Percentiles rank a stretch among this genome's conserved stretches.
These are phyloP conservation scores for Chrysotoxum bicinctum DNA, from an alignment of 2,888 invertebrate genomes.

Conservation along the genomic window DNA sequence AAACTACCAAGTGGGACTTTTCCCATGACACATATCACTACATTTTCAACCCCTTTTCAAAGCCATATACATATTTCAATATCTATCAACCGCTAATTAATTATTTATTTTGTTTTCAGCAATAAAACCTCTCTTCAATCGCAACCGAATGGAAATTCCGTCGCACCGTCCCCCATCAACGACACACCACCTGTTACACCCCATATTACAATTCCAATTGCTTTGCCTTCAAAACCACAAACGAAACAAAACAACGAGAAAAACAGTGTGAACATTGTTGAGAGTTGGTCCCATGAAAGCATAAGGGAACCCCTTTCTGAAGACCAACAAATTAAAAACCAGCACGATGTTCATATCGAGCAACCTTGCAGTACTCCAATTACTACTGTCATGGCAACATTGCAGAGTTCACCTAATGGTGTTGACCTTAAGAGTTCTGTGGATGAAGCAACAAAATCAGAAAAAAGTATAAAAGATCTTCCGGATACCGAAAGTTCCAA, in stretches of 20 bases:
- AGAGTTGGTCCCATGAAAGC: slow-evolving; percentile 14
- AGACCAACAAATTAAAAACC: background rate
- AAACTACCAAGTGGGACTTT: slow-evolving; percentile 24
- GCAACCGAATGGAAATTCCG: slow-evolving; percentile 46
- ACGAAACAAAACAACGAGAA: slow-evolving; percentile 2
- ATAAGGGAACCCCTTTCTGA: background rate
- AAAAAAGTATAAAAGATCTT: background rate
- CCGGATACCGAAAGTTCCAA: slow-evolving; percentile 23
- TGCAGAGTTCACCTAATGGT: slow-evolving; percentile 72
- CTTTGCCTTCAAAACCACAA: slow-evolving; percentile 23
- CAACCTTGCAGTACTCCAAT: slow-evolving; percentile 69
- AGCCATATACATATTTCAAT: background rate
- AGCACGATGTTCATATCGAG: background rate
- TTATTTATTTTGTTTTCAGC: slow-evolving; percentile 53
- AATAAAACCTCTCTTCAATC: slow-evolving; percentile 56
- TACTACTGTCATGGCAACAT: slow-evolving; percentile 66
- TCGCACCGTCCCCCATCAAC: slow-evolving; percentile 36
- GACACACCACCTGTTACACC: slow-evolving; percentile 58
- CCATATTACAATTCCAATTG: background rate
- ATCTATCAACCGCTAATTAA: background rate
- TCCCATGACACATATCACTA: slow-evolving; percentile 50
- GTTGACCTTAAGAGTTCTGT: slow-evolving; percentile 68
- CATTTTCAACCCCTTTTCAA: background rate
- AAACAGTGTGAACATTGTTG: slow-evolving; percentile 8
- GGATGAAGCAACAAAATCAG: slow-evolving; percentile 52